Evolutionary conservation across 30 jellyfish, hydroid and myxozoan genomes (phyloP).

Genomic region (Calvadosia cruxmelitensis): DNA sequence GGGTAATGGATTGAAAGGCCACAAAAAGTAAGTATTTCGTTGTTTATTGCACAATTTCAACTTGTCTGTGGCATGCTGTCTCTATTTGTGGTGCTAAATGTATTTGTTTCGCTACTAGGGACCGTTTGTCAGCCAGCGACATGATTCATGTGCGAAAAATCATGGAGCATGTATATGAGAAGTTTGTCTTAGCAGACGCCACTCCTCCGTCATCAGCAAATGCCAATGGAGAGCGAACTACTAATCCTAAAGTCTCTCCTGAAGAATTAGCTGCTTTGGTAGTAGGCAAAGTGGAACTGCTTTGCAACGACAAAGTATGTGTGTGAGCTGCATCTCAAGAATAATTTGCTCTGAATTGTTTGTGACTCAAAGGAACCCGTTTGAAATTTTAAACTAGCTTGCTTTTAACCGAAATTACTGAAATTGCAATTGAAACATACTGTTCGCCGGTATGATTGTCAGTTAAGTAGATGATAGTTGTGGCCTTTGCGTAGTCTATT

Average conservation of each 20-base stretch:
- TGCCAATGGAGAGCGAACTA: constrained; percentile 21
- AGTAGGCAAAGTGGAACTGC: constrained; percentile 53
- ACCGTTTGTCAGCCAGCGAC: constrained; percentile 90
- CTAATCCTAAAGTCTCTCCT: constrained; percentile 37
- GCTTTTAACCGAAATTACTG: no score
- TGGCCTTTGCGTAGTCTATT: no score
- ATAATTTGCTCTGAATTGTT: no score
- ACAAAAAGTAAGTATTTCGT: constrained; percentile 37
- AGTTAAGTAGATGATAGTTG: no score
- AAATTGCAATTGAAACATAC: no score
- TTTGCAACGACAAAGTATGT: constrained; percentile 72
- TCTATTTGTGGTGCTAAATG: background rate
- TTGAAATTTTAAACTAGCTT: no score
- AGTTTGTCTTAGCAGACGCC: constrained; percentile 48
- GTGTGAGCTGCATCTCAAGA: no score
- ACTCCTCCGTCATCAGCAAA: constrained; percentile 19
- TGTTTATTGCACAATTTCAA: background rate
- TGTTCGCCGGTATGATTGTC: no score
- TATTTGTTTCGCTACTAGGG: constrained; percentile 40
- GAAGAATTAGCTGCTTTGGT: constrained; percentile 70
- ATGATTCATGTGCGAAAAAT: constrained; percentile 79
- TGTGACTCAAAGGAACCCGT: no score
- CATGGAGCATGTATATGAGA: constrained; percentile 93
- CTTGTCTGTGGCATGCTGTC: background rate
- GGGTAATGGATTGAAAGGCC: constrained; percentile 65